A percentile compares a stretch with the other conserved stretches of the same genome.
phyloP scores from a whole-genome alignment of 1,140 invertebrate species.

The Drosophila carrolli region DNA sequence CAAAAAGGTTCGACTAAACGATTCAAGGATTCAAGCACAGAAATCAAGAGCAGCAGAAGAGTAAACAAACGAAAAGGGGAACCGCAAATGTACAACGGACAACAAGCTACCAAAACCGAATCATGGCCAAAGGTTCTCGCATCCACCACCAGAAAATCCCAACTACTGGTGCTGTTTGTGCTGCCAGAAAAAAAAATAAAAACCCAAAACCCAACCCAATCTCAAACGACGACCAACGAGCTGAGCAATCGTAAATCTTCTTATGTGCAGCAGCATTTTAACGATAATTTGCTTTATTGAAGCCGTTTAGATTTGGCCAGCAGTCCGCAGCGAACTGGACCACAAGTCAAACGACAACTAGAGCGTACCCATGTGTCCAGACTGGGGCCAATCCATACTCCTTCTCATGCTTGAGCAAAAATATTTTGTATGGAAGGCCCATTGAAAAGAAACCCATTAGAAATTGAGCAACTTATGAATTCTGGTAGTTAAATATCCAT shows the following conservation, averaged over 20 bases:
- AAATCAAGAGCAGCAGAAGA: constrained; percentile 67
- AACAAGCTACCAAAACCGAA: constrained; percentile 44
- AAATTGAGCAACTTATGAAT: neutral
- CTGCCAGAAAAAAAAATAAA: constrained; percentile 13
- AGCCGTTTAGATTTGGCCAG: constrained; percentile 79
- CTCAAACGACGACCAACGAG: constrained; percentile 60
- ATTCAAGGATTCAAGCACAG: constrained; percentile 58
- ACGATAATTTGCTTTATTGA: constrained; percentile 83
- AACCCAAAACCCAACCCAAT: constrained; percentile 32
- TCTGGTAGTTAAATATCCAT: no score
- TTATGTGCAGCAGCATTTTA: constrained; percentile 83
- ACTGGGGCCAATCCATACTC: constrained; percentile 2
- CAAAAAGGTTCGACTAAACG: constrained; percentile 66
- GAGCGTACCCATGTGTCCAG: constrained; percentile 47
- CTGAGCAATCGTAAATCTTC: constrained; percentile 83
- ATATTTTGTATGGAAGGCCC: neutral
- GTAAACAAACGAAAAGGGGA: constrained; percentile 62
- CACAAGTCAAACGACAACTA: constrained; percentile 75
- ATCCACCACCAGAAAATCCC: neutral
- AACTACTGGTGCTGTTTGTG: constrained; percentile 25
- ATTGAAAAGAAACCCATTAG: neutral
- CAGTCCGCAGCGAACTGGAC: constrained; percentile 36
- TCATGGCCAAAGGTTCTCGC: constrained; percentile 43
- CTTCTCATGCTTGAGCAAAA: neutral
- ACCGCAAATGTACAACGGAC: constrained; percentile 68